Evolutionary conservation across 2,113 vertebrate genomes (phyloP), one percentile per base, ranked within the genome.

Genomic region (Heterochromis multidens): DNA sequence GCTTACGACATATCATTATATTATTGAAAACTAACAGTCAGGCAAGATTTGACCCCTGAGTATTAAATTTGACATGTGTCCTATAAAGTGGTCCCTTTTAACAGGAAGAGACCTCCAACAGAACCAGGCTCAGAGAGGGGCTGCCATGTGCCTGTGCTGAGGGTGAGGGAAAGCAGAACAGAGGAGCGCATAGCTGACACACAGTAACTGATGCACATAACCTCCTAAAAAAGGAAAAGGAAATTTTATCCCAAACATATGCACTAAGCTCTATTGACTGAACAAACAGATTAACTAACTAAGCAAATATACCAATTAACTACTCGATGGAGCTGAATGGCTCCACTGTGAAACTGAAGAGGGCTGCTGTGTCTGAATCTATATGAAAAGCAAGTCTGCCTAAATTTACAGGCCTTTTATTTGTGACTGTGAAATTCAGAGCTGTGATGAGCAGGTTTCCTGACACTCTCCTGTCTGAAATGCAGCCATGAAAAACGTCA

Each of bases 361-460:
- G 63, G 35, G 63, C 65, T 27, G 65, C 65, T 72, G 65, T 0
- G 63, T 12, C 23, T 70, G 0, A 70, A 46, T 29, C 40, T 72
- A 49, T 21, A 17, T 29, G 65, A 72, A 72, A 13, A 49, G 14
- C 16, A 52, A 52, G 17, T 19, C 16, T 3, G 49, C 17, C 17
- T 52, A 52, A 17, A 52, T 52, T 19, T 19, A 19, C 49, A 52
- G 17, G 17, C 17, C 16, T 17, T 52, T 21, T 21, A 72, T 72
- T 29, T 70, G 65, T 46, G 63, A 49, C 7, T 70, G 74, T 31
- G 40, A 49, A 12, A 13, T 40, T 76, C 72, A 67, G 72, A 49
- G 61, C 9, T 29, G 74, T 13, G 57, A 35, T 33, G 7, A 56
- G 46, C 43, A 70, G 65, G 65, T 25, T 27, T 70, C 40, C 40